Evolutionary conservation across 2,113 vertebrate genomes (phyloP), one percentile per base, ranked within the genome.

Genomic region (Alligator mississippiensis): DNA sequence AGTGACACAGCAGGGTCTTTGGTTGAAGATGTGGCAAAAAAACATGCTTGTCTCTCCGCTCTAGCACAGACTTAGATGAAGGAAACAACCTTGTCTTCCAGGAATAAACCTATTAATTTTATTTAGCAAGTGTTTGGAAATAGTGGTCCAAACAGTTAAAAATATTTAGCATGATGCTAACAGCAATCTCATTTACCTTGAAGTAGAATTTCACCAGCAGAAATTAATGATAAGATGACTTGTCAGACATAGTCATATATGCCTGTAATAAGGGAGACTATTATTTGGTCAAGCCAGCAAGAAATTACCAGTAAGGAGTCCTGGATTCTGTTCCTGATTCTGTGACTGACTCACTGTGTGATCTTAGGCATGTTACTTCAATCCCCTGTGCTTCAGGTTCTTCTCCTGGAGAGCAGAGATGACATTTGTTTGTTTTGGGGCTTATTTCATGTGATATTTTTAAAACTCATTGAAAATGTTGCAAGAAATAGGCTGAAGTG

Each of bases 1-100:
- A 88, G 84, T 72, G 34, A 77, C 88, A 90, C 38, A 28, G 47
- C 91, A 74, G 34, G 79, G 95, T 92, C 92, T 95, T 88, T 94
- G 66, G 57, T 63, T 85, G 72, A 78, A 60, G 38, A 24, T 27
- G 24, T 55, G 25, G 54, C 25, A 76, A 2, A 12, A 74, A 30
- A 19, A 11, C 47, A 6, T 74, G 21, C 34, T 74, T 47, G 15
- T 55, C 25, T 54, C 47, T 55, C 25, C 28, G 16, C 34, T 87
- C 24, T 15, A 87, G 25, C 80, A 82, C 22, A 91, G 28, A 18
- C 61, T 89, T 28, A 22, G 47, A 80, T 27, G 66, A 72, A 94
- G 60, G 21, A 57, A 28, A 28, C 54, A 80, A 81, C 47, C 47
- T 47, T 47, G 47, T 47, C 47, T 47, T 7, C 47, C 47, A 47